These are phyloP conservation scores for Rhyacophila brunnea DNA, from an alignment of 1,140 invertebrate genomes.

Conservation along the genomic window DNA sequence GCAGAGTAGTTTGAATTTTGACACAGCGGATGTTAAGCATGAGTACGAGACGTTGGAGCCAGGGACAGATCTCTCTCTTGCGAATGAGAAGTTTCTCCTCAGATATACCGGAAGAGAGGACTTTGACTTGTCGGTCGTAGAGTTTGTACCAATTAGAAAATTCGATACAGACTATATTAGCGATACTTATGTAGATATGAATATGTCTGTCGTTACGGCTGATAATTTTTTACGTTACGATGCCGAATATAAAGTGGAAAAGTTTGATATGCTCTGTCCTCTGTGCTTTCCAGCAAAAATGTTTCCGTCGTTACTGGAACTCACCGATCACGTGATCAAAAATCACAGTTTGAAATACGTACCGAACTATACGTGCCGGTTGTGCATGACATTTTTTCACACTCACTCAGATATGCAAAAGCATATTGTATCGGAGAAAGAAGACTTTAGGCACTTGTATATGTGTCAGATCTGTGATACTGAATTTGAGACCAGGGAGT, in stretches of 20 bases:
- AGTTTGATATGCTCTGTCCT: conserved; percentile 39
- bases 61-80: conserved; percentile 17
- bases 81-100: conserved; percentile 36
- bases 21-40: conserved; percentile 20
- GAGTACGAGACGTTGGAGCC: conserved; percentile 29
- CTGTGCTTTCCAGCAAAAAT: conserved; percentile 39
- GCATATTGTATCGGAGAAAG: conserved; percentile 42
- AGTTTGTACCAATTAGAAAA: conserved; percentile 44
- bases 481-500: conserved; percentile 46
- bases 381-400: conserved; percentile 48
- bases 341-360: conserved; percentile 44
- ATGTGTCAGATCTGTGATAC: conserved; percentile 53
- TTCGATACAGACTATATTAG: conserved; percentile 46
- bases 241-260: conserved; percentile 28
- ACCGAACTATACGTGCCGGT: conserved; percentile 45
- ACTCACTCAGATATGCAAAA: conserved; percentile 40
- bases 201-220: conserved; percentile 40
- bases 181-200: conserved; percentile 38
- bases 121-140: conserved; percentile 48
- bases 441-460: conserved; percentile 49
- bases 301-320: conserved; percentile 37
- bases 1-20: conserved; percentile 7
- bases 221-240: conserved; percentile 38
- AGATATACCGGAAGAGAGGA: conserved; percentile 46
- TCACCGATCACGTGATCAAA: conserved; percentile 43